Evolutionary conservation across 2,888 invertebrate species (phyloP).

Genomic region (Xestia xanthographa): DNA sequence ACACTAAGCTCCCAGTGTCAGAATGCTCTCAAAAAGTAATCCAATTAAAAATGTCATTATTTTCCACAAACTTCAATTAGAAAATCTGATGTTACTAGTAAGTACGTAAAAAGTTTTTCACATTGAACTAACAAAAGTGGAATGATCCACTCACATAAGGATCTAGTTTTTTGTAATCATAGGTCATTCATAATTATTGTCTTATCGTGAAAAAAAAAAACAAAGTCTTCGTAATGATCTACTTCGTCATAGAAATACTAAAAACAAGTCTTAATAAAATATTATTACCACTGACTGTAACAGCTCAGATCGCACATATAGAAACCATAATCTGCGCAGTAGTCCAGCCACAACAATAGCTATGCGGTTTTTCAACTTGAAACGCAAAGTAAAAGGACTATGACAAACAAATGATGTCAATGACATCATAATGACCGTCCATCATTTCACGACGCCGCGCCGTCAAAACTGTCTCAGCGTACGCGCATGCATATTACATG

Average conservation of each 20-base stretch:
- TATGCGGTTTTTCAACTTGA: constrained; percentile 73
- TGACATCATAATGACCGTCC: constrained; percentile 84
- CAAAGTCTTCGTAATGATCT: background rate
- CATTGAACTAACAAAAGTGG: background rate
- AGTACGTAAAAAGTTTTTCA: background rate
- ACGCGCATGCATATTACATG: constrained; percentile 63
- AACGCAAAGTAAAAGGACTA: constrained; percentile 74
- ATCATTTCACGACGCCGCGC: constrained; percentile 77
- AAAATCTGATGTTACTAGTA: background rate
- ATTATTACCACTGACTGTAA: background rate
- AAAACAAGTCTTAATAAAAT: background rate
- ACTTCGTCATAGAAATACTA: background rate
- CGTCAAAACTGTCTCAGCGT: constrained; percentile 82
- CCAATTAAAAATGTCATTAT: constrained; percentile 20
- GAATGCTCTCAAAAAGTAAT: constrained; percentile 16
- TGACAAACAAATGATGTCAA: constrained; percentile 85
- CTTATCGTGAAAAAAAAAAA: background rate
- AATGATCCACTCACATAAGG: background rate
- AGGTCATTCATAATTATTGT: background rate
- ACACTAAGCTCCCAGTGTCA: constrained; percentile 32
- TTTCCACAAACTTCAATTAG: background rate
- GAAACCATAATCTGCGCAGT: constrained; percentile 61
- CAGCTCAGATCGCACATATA: constrained; percentile 17
- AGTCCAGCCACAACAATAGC: constrained; percentile 75
- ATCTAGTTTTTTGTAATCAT: background rate